Evolutionary conservation across 2,797 vertebrate genomes (phyloP).

Genomic region (Choloepus didactylus): DNA sequence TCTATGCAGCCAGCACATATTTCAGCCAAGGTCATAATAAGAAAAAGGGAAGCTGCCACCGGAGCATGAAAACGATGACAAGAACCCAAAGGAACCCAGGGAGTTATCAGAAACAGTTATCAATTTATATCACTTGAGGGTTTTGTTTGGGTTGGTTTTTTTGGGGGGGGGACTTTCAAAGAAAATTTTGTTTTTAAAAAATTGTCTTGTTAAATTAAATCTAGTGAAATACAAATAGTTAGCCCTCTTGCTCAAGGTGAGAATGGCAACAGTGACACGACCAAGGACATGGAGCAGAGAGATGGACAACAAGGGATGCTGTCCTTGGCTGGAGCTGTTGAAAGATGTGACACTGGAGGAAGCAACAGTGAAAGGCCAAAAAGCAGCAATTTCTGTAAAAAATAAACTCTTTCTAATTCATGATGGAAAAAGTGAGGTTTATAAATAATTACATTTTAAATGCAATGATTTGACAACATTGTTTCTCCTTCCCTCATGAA

Average conservation of each 20-base stretch:
- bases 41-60: not conserved
- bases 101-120: accelerated
- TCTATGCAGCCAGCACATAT: not conserved
- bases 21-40: not conserved
- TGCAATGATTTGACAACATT: not conserved
- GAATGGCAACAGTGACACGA: not conserved
- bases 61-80: too few relatives aligned
- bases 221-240: not conserved
- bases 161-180: not conserved
- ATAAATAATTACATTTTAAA: not conserved
- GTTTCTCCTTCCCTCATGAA: not conserved
- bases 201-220: not conserved
- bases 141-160: not conserved
- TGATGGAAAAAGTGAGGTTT: not conserved
- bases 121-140: not conserved
- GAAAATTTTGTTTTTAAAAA: not conserved
- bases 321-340: not conserved
- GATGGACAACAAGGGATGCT: not conserved
- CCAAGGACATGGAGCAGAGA: not conserved
- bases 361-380: not conserved
- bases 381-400: not conserved
- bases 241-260: not conserved
- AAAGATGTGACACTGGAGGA: not conserved
- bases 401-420: not conserved
- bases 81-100: not conserved